Base-by-base conservation (phyloP, 1,140 invertebrate genomes). In the Plutomurus gul region DNA sequence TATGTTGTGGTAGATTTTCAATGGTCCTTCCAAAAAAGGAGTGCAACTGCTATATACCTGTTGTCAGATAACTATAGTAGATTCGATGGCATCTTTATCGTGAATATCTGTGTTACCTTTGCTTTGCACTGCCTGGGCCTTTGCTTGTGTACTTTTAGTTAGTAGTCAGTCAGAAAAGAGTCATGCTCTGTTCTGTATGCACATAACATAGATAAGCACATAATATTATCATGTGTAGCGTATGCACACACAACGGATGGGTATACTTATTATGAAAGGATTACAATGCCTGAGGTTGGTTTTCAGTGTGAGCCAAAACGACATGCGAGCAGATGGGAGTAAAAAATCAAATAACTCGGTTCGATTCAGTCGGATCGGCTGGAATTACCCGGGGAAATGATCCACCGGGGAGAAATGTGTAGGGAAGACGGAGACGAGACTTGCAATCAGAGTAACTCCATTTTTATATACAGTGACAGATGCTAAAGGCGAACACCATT, bases 271-370 rank as follows among this genome's bases (percentile, higher is more conserved):
- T 27, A 27, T 25, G 51, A 4, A 13, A 27, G n/a, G 11, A 43
- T 43, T 13, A 43, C 39, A 43, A 43, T 4, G 30, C 18, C 22
- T 56, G 11, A 13, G 51, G 30, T 22, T 27, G 16, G 56, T 16
- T 5, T 2, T n/a, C 10, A 4, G 4, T 8, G 18, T 33, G 11
- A 65, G 56, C 25, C 30, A 65, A 65, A 65, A 65, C n/a, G n/a
- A n/a, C n/a, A n/a, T 36, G 25, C n/a, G 25, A 27, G 37, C 70
- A 73, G 37, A 73, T 73, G 70, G 22, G 70, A 73, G n/a, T 20
- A 73, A 73, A 73, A 73, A 73, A 73, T 73, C 40, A 20, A 73
- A 73, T 73, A 73, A 73, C 70, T 73, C 40, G 37, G 37, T 73
- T 46, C 37, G 70, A 73, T 73, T 73, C 70, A 46, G 70, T 73